Evolutionary conservation across 23 tunicate species (phyloP).

Genomic region (Trididemnum miniatum): DNA sequence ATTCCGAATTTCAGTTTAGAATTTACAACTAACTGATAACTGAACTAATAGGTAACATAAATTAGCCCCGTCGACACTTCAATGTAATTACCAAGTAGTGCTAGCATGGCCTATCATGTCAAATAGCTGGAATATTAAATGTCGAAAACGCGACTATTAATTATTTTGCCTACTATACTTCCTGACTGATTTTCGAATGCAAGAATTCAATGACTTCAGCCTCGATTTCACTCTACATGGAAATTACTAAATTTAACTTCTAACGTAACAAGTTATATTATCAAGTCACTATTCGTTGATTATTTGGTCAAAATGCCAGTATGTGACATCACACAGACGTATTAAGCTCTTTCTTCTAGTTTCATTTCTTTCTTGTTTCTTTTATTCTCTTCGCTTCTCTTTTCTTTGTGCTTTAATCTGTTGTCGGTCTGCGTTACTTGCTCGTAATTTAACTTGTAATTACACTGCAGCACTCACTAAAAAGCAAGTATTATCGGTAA

Average conservation of each 20-base stretch:
- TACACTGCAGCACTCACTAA: too few species aligned
- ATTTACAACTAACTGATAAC: too few species aligned
- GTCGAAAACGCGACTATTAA: background rate
- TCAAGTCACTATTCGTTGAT: slow-evolving; percentile 35
- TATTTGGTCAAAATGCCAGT: slow-evolving; percentile 55
- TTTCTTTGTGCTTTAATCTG: slow-evolving; percentile 45
- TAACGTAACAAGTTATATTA: slow-evolving; percentile 21
- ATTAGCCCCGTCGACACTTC: too few species aligned
- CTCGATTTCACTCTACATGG: background rate
- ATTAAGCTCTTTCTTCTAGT: slow-evolving; percentile 48
- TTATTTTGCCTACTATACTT: background rate
- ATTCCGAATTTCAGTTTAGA: too few species aligned
- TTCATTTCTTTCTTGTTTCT: slow-evolving; percentile 38
- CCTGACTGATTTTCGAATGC: background rate
- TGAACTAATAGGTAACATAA: too few species aligned
- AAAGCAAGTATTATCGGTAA: too few species aligned
- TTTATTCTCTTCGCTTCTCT: slow-evolving; percentile 35
- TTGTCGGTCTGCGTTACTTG: slow-evolving; percentile 31
- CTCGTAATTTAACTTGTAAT: slow-evolving; percentile 49
- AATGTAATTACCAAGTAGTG: background rate
- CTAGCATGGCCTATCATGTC: background rate
- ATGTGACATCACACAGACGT: slow-evolving; percentile 65
- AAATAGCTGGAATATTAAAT: background rate
- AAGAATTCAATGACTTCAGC: too few species aligned
- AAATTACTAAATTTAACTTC: slow-evolving; percentile 3